These are phyloP conservation scores for Pseudochirops corinnae DNA, from an alignment of 2,797 vertebrate genomes.

Conservation along the genomic window DNA sequence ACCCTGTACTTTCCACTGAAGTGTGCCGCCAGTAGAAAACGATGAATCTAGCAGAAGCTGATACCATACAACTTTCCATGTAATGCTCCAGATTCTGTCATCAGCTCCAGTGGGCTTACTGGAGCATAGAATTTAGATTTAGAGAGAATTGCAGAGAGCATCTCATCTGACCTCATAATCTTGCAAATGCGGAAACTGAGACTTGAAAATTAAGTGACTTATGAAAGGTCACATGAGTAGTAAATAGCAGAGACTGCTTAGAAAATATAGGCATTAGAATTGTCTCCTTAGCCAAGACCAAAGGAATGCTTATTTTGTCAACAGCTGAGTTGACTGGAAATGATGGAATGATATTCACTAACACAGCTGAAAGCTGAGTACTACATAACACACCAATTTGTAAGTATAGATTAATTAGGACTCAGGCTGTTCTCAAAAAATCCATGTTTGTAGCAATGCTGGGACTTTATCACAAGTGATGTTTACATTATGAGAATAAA, in stretches of 20 bases:
- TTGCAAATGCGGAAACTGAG: neutral
- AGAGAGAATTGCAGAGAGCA: neutral
- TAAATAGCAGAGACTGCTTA: neutral
- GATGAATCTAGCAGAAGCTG: neutral
- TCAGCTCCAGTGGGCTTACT: neutral
- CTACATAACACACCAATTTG: neutral
- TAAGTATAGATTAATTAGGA: neutral
- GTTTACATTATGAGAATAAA: neutral
- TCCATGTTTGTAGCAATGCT: neutral
- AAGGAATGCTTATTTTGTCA: conserved; percentile 16
- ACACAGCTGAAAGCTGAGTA: neutral
- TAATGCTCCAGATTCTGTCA: neutral
- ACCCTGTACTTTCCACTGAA: neutral
- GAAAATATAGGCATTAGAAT: neutral
- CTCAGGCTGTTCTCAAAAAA: neutral
- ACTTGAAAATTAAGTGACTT: neutral
- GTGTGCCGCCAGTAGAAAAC: neutral
- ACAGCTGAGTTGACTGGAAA: neutral
- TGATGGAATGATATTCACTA: neutral
- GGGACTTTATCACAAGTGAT: neutral
- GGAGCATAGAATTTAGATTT: neutral
- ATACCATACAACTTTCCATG: neutral
- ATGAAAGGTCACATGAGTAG: neutral
- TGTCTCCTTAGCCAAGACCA: neutral
- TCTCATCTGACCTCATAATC: neutral